Base-by-base conservation (phyloP, 2,888 invertebrate genomes). In the Drosophila tanythrix region DNA sequence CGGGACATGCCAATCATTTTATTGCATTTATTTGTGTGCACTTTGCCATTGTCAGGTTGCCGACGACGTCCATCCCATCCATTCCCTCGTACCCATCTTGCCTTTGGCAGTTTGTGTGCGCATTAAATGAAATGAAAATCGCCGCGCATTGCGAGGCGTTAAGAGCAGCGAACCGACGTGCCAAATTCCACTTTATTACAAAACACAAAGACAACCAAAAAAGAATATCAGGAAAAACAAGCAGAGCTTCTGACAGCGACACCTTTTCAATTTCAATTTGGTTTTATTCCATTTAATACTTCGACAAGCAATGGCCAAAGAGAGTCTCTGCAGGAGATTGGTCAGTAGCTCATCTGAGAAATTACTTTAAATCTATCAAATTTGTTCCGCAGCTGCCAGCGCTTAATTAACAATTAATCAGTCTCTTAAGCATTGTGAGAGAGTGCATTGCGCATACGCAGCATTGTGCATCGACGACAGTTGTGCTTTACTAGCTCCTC, bases 1-100 rank as follows among this genome's bases (percentile, higher is more conserved):
- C 82, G 78, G 72, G 79, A 76, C 81, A 87, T 87, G 88, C 87
- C 87, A 84, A 89, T 87, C 89, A 87, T 87, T 87, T 87, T 81
- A 89, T 86, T 86, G 89, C 87, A 87, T 82, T 87, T 82, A 86
- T 88, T 88, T 86, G 84, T 85, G 79, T 85, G 85, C 86, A 85
- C 88, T 85, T 85, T 81, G 71, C 79, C 88, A 84, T 88, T 88
- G 84, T 85, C 88, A 74, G 88, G 58, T 31, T 43, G 35, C 36
- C 51, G 15, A n/a, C n/a, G 43, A 25, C 10, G 38, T 27, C 3
- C 46, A 43, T 38, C 29, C 57, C 27, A n/a, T 43, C 25, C 33
- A 27, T 3, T 0, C 51, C 51, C 35, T 15, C 25, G 21, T 18
- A 3, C 52, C n/a, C 8, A 11, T n/a, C 11, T 18, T 18, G 52